Percentiles rank a stretch among this genome's conserved stretches.
phyloP scores from a whole-genome alignment of 2,113 vertebrate genomes.

The Salminus brasiliensis region DNA sequence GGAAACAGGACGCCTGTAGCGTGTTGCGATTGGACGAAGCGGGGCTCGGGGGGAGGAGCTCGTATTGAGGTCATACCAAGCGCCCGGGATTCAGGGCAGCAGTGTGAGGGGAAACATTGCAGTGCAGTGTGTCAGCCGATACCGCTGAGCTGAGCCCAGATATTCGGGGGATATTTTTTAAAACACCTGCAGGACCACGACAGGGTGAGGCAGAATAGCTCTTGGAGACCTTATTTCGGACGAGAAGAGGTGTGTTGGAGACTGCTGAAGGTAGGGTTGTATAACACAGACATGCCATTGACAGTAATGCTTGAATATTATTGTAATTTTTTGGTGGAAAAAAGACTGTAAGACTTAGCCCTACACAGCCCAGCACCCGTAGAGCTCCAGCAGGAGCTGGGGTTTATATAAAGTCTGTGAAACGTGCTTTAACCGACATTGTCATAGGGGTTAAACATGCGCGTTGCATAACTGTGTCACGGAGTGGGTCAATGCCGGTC shows the following conservation, averaged over 20 bases:
- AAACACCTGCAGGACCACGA: not conserved
- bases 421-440: not conserved
- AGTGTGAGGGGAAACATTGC: conserved; percentile 24
- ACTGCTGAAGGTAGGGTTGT: conserved; percentile 26
- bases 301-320: not conserved
- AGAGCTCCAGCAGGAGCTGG: not conserved
- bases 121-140: conserved; percentile 47
- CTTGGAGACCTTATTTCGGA: no score
- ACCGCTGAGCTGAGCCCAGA: not conserved
- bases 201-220: not conserved
- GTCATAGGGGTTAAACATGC: not conserved
- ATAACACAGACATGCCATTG: conserved; percentile 23
- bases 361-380: no score
- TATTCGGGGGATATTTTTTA: not conserved
- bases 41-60: conserved; percentile 32
- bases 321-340: no score
- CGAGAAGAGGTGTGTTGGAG: not conserved
- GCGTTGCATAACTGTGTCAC: conserved; percentile 73
- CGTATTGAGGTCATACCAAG: conserved; percentile 68
- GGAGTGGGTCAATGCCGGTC: conserved; percentile 57
- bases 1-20: conserved; percentile 5
- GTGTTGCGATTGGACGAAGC: conserved; percentile 57
- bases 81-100: conserved; percentile 54
- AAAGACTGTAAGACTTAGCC: no score
- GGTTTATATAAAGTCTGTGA: not conserved